Conservation (phyloP, 2,797 vertebrate species). For the Graptemys geographica region DNA sequence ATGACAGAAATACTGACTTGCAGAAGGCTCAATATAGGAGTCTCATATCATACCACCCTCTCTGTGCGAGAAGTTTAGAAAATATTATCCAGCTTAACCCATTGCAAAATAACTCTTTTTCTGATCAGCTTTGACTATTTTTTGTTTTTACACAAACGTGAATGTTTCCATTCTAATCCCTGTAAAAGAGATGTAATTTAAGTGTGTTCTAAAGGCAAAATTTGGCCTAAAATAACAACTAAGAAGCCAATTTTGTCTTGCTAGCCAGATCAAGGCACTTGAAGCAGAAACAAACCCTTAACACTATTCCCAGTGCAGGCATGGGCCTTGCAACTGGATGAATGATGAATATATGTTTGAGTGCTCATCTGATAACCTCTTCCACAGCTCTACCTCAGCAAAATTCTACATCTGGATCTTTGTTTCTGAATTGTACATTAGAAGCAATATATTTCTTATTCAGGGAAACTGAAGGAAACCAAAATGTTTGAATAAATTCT, state of each 20-base stretch:
- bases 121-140: not conserved
- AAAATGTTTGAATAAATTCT: not conserved
- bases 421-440: not conserved
- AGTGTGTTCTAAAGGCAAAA: not conserved
- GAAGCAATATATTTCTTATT: accelerated
- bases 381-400: not conserved
- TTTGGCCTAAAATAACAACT: not conserved
- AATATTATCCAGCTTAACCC: not conserved
- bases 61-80: not conserved
- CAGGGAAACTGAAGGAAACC: not conserved
- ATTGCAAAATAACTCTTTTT: not conserved
- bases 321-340: not conserved
- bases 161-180: not conserved
- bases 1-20: not conserved
- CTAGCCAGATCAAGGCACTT: not conserved
- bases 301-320: not conserved
- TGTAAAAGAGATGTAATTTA: not conserved
- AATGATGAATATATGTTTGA: not conserved
- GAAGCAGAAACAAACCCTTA: not conserved
- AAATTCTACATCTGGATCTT: not conserved
- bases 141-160: not conserved
- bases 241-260: not conserved
- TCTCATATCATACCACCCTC: not conserved
- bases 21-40: not conserved
- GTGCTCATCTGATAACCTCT: not conserved